These are phyloP conservation scores for Cyprinodon variegatus DNA, from an alignment of 2,113 vertebrate species.

Conservation along the genomic window DNA sequence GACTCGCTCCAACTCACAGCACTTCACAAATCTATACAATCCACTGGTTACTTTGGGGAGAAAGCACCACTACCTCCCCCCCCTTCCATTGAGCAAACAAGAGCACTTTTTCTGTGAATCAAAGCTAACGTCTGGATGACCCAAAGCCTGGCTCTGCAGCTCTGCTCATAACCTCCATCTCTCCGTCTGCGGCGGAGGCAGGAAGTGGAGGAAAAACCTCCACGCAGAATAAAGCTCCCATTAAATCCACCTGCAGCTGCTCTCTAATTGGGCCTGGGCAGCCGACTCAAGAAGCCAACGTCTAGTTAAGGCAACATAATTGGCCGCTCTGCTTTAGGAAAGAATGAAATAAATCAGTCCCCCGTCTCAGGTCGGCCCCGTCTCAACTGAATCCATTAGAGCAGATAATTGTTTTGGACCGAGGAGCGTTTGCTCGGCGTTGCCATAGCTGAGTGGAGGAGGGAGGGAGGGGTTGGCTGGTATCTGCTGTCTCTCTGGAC, in stretches of 20 bases:
- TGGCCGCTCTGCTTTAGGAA: constrained; percentile 69
- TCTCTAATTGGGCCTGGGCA: constrained; percentile 72
- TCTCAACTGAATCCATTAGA: constrained; percentile 72
- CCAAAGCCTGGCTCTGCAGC: constrained; percentile 38
- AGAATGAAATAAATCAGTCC: constrained; percentile 72
- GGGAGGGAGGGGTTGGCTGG: constrained; percentile 27
- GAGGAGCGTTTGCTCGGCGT: constrained; percentile 33
- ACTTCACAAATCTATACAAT: constrained; percentile 57
- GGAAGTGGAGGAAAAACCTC: constrained; percentile 35
- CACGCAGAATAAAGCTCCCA: constrained; percentile 37
- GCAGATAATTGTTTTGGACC: constrained; percentile 72
- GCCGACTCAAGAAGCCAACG: constrained; percentile 57
- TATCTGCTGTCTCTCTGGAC: constrained; percentile 34
- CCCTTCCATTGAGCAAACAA: constrained; percentile 34
- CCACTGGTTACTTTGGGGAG: constrained; percentile 57
- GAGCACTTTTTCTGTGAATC: constrained; percentile 54
- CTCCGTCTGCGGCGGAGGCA: constrained; percentile 50
- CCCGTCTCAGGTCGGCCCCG: constrained; percentile 59
- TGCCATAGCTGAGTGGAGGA: constrained; percentile 37
- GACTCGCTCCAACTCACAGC: constrained; percentile 53
- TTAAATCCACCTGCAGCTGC: constrained; percentile 74
- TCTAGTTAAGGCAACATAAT: constrained; percentile 74
- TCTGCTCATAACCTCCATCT: constrained; percentile 52
- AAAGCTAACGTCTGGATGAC: constrained; percentile 57
- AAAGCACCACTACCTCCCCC: constrained; percentile 44